A percentile compares a stretch with the other conserved stretches of the same genome.
Conservation (phyloP, 2,888 invertebrate species). For the Acrobasis suavella region DNA sequence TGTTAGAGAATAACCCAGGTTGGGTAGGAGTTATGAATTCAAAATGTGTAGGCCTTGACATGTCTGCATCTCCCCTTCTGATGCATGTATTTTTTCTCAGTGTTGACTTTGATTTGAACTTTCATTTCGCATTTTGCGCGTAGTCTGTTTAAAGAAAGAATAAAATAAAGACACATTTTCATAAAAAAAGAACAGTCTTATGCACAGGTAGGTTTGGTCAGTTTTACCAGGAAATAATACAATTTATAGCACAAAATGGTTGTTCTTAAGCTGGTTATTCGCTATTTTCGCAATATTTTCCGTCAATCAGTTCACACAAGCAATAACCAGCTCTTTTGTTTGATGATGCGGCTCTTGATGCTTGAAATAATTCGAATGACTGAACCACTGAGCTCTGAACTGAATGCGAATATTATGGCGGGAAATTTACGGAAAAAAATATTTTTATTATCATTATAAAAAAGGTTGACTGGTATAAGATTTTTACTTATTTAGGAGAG, state of each 20-base stretch:
- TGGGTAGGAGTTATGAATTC: constrained; percentile 60
- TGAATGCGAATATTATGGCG: constrained; percentile 3
- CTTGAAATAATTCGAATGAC: constrained; percentile 16
- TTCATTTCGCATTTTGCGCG: background rate
- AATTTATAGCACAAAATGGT: too few species aligned
- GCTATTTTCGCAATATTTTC: background rate
- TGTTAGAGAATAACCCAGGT: too few species aligned
- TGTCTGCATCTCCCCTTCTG: constrained; percentile 38
- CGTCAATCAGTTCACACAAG: background rate
- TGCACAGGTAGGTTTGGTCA: too few species aligned
- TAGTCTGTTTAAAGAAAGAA: too few species aligned
- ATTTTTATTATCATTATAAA: constrained; percentile 11
- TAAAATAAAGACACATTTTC: too few species aligned
- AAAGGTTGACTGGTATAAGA: too few species aligned
- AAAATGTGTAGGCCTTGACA: constrained; percentile 52
- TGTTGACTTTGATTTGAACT: constrained; percentile 22
- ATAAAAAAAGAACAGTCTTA: too few species aligned
- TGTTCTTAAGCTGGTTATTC: too few species aligned
- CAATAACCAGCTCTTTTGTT: constrained; percentile 13
- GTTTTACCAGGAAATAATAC: too few species aligned
- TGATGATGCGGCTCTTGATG: constrained; percentile 15
- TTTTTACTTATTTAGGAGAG: too few species aligned
- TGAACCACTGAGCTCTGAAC: constrained; percentile 18
- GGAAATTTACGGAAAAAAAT: constrained; percentile 11
- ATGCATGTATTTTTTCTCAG: constrained; percentile 34